phyloP scores from a whole-genome alignment of 2,888 invertebrate genomes.

The Hyposoter dolosus region DNA sequence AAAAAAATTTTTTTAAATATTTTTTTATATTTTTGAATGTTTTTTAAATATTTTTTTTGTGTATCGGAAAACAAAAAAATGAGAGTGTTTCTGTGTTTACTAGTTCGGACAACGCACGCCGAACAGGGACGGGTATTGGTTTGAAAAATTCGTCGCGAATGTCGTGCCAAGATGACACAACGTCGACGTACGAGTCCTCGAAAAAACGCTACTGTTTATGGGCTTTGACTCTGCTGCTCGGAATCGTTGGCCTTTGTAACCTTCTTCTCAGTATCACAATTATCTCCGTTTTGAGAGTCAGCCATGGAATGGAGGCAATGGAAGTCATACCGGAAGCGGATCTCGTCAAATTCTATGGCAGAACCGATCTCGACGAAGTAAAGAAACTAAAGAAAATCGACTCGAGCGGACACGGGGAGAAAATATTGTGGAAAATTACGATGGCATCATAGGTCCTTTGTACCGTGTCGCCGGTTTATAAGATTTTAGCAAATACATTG shows the following conservation, averaged over 20 bases:
- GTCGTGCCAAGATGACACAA: conserved; percentile 55
- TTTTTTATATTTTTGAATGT: no score
- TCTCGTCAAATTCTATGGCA: conserved; percentile 92
- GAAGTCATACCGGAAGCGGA: conserved; percentile 92
- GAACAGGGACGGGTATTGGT: conserved; percentile 30
- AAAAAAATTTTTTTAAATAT: no score
- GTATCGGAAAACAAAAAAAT: no score
- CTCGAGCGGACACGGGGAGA: no score
- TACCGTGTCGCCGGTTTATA: no score
- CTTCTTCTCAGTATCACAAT: conserved; percentile 92
- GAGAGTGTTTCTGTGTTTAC: not conserved
- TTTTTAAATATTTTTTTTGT: no score
- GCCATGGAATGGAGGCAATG: conserved; percentile 94
- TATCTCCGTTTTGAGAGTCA: conserved; percentile 91
- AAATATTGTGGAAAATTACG: no score
- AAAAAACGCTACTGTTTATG: conserved; percentile 87
- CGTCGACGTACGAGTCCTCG: conserved; percentile 71
- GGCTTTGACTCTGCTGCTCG: conserved; percentile 91
- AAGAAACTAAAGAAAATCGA: conserved; percentile 38
- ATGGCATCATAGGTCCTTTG: no score
- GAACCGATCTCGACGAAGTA: conserved; percentile 91
- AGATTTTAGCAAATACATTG: no score
- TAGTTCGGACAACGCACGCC: conserved; percentile 61
- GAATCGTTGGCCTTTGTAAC: conserved; percentile 89
- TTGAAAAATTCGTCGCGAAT: conserved; percentile 58